Evolutionary conservation across 1,140 invertebrate species (phyloP), one percentile per base, ranked within the genome.

Genomic region (Drosophila lacteicornis): DNA sequence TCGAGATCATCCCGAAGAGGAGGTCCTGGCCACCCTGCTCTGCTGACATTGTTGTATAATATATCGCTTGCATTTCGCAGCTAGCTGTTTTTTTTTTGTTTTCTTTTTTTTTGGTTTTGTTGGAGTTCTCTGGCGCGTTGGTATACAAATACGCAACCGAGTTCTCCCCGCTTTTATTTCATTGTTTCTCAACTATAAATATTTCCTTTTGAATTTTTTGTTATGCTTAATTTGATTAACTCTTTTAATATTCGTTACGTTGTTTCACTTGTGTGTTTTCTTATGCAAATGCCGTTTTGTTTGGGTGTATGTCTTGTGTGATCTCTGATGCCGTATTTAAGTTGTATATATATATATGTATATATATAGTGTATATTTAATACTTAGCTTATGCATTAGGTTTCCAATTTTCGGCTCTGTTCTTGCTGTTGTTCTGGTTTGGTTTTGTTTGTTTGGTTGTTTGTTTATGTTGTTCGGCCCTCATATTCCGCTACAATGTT

Each of bases 231-330:
- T 85, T 88, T 90, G 85, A 85, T 88, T 88, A 88, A 88, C 81
- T 79, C 59, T 79, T 90, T 88, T 81, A 90, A 88, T 88, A 85
- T 88, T 90, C 85, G 85, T 85, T 88, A 88, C 71, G 66, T 82
- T 86, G 62, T 86, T 87, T 82, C 83, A 82, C 70, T 75, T 85
- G 63, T 82, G 69, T 70, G 43, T 68, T 80, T 80, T 79, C 55
- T 69, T 75, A 79, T 88, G 77, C 71, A 82, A 83, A 84, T 79
- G 77, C 73, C 40, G 51, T 65, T 73, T 59, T 59, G 40, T 56
- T 45, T 68, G 57, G 59, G 75, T 82, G 45, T 82, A 50, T 68
- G 61, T 61, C 36, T 47, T 68, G 45, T 70, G 75, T 79, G 55
- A 51, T 43, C 62, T 65, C 46, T 50, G 46, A 84, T 84, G 78